phyloP scores from a whole-genome alignment of 2,797 vertebrate genomes.

The Crenuchus spilurus region DNA sequence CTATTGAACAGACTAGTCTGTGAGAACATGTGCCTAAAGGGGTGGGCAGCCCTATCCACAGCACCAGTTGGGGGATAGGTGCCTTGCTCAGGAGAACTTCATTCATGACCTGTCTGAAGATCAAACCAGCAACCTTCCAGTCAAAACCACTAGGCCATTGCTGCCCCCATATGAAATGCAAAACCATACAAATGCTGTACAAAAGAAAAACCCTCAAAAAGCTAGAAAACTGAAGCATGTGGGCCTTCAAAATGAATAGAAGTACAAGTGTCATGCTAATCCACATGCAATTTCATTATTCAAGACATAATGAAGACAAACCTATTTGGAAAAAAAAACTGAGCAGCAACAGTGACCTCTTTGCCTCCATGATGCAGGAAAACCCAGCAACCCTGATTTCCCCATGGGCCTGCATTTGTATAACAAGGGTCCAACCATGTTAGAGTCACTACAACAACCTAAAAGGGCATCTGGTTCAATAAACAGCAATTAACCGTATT shows the following conservation, averaged over 20 bases:
- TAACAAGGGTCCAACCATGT: neutral
- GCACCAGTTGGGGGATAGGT: too few relatives aligned
- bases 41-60: too few relatives aligned
- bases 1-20: too few relatives aligned
- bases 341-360: constrained; percentile 5
- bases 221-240: too few relatives aligned
- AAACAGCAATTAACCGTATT: neutral
- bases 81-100: too few relatives aligned
- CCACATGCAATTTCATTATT: neutral
- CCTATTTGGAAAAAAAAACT: constrained; percentile 15
- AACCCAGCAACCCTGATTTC: constrained; percentile 23
- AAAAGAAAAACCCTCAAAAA: too few relatives aligned
- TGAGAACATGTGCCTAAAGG: too few relatives aligned
- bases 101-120: too few relatives aligned
- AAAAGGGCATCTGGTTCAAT: neutral
- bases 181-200: too few relatives aligned
- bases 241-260: neutral
- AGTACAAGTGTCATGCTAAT: neutral
- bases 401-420: constrained; percentile 16
- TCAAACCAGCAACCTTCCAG: too few relatives aligned
- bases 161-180: too few relatives aligned
- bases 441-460: neutral
- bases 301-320: constrained; percentile 5
- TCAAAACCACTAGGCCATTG: too few relatives aligned
- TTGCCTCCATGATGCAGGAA: neutral